Evolutionary conservation across 2,797 vertebrate species (phyloP), one percentile per base, ranked within the genome.

Genomic region (Cossypha dichroa): DNA sequence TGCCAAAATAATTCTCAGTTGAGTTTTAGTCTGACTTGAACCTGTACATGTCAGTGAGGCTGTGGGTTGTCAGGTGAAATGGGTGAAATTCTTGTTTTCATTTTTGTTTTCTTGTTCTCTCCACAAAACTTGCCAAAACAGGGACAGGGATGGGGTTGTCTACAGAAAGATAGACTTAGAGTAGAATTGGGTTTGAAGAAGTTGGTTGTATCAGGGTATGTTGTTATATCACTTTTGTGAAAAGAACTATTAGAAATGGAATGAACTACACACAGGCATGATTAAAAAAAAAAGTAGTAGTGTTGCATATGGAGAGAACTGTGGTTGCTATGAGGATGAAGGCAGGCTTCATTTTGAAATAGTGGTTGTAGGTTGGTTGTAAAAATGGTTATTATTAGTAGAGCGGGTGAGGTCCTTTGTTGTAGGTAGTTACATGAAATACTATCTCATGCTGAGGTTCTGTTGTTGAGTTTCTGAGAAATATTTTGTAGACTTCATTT

Each of bases 261-360:
- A 63, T 41, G 36, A 90, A 15, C 56, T 58, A 49, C 38, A n/a
- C 22, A 26, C 4, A 54, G 41, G 5, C 41, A 43, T 13, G 28
- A 63, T 69, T 34, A 34, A 13, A 56, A 60, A 13, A 13, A 45
- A 16, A 76, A 84, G 36, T 20, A 36, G 29, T 29, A 5, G 20
- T 55, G n/a, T 63, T 84, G 49, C 19, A 15, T 90, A 81, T 80
- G 74, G 51, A 81, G 55, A 76, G 54, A 73, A n/a, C 55, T 51
- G n/a, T 85, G 46, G 77, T 93, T 95, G 67, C 86, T 43, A 64
- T 51, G 80, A 94, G 70, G 55, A 81, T 81, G 54, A 51, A 40
- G 25, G 34, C 80, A 84, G 74, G 58, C 69, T 90, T 88, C n/a
- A 25, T 73, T 89, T 89, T 94, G 91, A 85, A 78, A 34, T 46